A percentile compares a stretch with the other conserved stretches of the same genome.
phyloP scores from a whole-genome alignment of 2,888 invertebrate species.

The Polyommatus iphigenia region DNA sequence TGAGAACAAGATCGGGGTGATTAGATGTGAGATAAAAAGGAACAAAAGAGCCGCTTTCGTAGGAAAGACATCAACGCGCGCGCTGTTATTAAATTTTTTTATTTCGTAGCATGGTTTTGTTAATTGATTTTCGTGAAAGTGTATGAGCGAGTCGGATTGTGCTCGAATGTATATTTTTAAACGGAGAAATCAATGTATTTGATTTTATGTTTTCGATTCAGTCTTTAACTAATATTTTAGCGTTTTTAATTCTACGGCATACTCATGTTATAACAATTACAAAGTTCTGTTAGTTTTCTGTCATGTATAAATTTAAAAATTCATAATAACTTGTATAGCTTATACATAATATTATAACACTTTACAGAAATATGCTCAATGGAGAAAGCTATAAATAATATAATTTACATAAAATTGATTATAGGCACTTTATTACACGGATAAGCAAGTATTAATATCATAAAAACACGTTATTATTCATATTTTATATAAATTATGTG shows the following conservation, averaged over 20 bases:
- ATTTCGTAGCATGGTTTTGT: slow-evolving; percentile 47
- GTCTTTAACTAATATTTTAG: background rate
- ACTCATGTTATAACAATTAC: background rate
- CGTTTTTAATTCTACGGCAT: background rate
- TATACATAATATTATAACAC: background rate
- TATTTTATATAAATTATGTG: slow-evolving; percentile 3
- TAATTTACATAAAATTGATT: slow-evolving; percentile 6
- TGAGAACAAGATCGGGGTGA: slow-evolving; percentile 28
- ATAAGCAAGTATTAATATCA: background rate
- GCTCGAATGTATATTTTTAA: background rate
- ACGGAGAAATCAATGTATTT: background rate
- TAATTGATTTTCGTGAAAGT: slow-evolving; percentile 47
- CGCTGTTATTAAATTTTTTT: slow-evolving; percentile 49
- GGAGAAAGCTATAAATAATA: slow-evolving; percentile 4
- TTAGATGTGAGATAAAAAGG: slow-evolving; percentile 25
- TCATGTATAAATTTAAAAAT: background rate
- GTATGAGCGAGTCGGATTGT: slow-evolving; percentile 46
- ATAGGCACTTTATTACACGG: slow-evolving; percentile 4
- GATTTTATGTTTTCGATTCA: background rate
- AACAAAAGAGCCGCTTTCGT: slow-evolving; percentile 41
- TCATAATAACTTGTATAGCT: background rate
- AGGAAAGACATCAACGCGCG: slow-evolving; percentile 76
- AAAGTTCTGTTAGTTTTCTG: background rate
- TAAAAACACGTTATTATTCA: slow-evolving; percentile 7
- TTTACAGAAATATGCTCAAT: background rate